A percentile compares a stretch with the other conserved stretches of the same genome.
phyloP scores from a whole-genome alignment of 2,888 invertebrate species.

The Agriopis leucophaearia region DNA sequence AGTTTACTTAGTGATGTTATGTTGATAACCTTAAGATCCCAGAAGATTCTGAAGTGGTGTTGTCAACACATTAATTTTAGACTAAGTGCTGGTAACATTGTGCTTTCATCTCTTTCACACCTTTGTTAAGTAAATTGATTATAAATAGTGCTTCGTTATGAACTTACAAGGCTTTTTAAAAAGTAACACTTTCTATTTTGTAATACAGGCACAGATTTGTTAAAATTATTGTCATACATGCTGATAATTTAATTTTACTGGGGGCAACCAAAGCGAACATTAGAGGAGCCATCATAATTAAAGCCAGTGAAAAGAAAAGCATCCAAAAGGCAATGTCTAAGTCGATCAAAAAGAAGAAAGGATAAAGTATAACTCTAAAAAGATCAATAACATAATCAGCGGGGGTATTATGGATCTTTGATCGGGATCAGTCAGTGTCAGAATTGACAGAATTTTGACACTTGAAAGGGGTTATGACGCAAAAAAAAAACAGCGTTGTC shows the following conservation, averaged over 20 bases:
- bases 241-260: not conserved
- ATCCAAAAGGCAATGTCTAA: not conserved
- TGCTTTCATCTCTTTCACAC: not conserved
- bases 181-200: conserved; percentile 6
- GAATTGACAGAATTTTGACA: too few relatives aligned
- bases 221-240: not conserved
- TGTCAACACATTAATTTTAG: conserved; percentile 13
- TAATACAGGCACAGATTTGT: not conserved
- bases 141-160: not conserved
- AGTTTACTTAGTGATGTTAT: not conserved
- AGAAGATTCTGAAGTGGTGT: not conserved
- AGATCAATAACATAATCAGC: not conserved
- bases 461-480: too few relatives aligned
- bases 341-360: not conserved
- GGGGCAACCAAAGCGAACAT: not conserved
- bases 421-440: too few relatives aligned
- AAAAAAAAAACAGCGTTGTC: too few relatives aligned
- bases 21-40: not conserved
- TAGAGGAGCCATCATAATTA: not conserved
- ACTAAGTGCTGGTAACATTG: not conserved
- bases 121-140: not conserved
- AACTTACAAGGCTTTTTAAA: conserved; percentile 2
- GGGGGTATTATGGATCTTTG: too few relatives aligned
- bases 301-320: not conserved
- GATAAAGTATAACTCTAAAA: not conserved